Conservation (phyloP, 2,797 vertebrate species). For the Typhlichthys subterraneus region DNA sequence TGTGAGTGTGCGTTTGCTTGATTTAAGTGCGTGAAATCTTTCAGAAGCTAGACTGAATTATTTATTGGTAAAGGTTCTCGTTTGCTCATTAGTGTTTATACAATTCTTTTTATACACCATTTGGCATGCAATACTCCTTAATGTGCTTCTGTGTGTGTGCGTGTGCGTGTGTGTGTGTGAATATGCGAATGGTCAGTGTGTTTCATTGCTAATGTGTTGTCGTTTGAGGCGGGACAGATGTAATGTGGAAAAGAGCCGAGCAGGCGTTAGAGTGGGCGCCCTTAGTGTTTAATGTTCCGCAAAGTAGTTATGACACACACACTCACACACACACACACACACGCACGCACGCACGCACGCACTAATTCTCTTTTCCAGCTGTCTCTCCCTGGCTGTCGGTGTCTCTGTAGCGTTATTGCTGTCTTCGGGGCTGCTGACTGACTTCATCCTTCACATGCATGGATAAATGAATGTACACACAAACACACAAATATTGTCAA, state of each 20-base stretch:
- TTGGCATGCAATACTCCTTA: constrained; percentile 22
- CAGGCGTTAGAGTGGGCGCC: constrained; percentile 46
- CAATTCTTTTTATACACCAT: constrained; percentile 34
- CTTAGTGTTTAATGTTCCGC: constrained; percentile 60
- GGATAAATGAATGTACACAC: constrained; percentile 49
- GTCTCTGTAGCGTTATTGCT: not conserved
- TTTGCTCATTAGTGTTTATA: constrained; percentile 29
- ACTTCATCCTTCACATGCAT: not conserved
- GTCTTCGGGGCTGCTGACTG: constrained; percentile 11
- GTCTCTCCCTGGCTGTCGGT: constrained; percentile 4
- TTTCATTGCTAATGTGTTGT: constrained; percentile 41
- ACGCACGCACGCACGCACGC: not conserved
- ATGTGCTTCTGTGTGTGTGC: constrained; percentile 13
- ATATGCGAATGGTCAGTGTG: constrained; percentile 44
- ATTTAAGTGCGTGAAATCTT: constrained; percentile 17
- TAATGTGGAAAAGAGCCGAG: constrained; percentile 66
- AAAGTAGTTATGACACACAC: constrained; percentile 46
- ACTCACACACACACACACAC: constrained; percentile 19
- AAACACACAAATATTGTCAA: constrained; percentile 3
- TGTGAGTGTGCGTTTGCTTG: constrained; percentile 14
- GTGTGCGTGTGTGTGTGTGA: constrained; percentile 20
- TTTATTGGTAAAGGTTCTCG: constrained; percentile 22
- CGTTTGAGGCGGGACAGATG: constrained; percentile 48
- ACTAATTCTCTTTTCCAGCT: constrained; percentile 19
- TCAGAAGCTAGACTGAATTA: constrained; percentile 25